A percentile compares a stretch with the other conserved stretches of the same genome.
Conservation (phyloP, 2,888 invertebrate genomes). For the Pelosia muscerda region DNA sequence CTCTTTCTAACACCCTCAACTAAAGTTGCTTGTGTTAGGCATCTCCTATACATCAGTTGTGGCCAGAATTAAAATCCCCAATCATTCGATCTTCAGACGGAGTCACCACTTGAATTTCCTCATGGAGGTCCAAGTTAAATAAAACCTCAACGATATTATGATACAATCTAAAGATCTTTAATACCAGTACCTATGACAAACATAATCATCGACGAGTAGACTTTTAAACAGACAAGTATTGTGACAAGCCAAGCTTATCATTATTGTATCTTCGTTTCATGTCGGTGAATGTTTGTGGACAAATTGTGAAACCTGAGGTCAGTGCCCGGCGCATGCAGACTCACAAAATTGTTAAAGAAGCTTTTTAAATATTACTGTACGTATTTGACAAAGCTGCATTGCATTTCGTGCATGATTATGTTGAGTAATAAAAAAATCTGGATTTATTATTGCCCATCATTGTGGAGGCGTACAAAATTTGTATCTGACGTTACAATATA, state of each 20-base stretch:
- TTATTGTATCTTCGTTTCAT: slow-evolving; percentile 42
- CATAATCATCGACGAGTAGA: not conserved
- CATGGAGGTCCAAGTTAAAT: not conserved
- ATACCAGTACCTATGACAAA: not conserved
- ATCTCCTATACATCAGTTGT: no score
- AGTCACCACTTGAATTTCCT: no score
- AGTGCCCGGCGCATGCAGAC: slow-evolving; percentile 43
- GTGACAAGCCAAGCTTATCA: slow-evolving; percentile 38
- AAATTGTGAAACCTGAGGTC: slow-evolving; percentile 55
- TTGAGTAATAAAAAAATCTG: slow-evolving; percentile 41
- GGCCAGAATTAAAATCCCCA: no score
- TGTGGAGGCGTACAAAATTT: slow-evolving; percentile 35
- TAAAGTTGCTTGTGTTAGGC: no score
- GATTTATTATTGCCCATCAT: slow-evolving; percentile 39
- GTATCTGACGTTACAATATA: slow-evolving; percentile 43
- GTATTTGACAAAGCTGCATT: slow-evolving; percentile 54
- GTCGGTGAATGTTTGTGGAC: slow-evolving; percentile 49
- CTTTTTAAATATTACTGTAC: slow-evolving; percentile 48
- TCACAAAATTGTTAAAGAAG: slow-evolving; percentile 42
- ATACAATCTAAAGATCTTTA: not conserved
- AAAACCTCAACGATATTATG: not conserved
- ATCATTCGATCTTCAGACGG: no score
- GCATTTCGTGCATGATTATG: slow-evolving; percentile 46
- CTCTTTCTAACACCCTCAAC: no score
- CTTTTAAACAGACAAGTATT: slow-evolving; percentile 17